A percentile compares a stretch with the other conserved stretches of the same genome.
Conservation (phyloP, 2,113 vertebrate genomes). For the Bufo bufo region DNA sequence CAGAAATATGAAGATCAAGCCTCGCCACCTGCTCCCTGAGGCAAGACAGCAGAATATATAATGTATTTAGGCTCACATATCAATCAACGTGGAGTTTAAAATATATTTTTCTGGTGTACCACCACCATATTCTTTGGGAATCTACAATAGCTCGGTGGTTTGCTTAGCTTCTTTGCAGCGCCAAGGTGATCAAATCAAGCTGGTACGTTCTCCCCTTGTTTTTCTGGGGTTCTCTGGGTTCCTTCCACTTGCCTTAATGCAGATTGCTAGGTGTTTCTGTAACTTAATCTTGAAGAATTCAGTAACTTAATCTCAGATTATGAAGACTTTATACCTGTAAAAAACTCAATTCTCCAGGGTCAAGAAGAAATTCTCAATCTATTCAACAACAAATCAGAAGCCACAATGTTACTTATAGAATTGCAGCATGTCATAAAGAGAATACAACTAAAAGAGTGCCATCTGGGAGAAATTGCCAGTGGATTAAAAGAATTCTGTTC, state of each 20-base stretch:
- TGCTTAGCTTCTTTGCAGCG: too few species aligned
- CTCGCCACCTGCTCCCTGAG: too few species aligned
- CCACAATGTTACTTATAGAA: conserved; percentile 33
- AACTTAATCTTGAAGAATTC: not conserved
- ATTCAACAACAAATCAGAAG: conserved; percentile 53
- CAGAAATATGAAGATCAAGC: not conserved
- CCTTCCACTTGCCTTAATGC: too few species aligned
- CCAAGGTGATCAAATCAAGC: too few species aligned
- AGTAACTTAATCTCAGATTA: not conserved
- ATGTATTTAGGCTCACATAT: not conserved
- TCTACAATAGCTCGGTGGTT: too few species aligned
- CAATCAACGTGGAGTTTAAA: too few species aligned
- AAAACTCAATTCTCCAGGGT: not conserved
- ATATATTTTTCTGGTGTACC: too few species aligned
- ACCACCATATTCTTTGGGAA: too few species aligned
- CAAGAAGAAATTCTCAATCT: conserved; percentile 31
- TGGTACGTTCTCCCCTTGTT: too few species aligned
- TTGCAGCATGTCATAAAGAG: conserved; percentile 41
- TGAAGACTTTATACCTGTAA: not conserved
- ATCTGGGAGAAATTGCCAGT: conserved; percentile 57
- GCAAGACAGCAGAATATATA: not conserved
- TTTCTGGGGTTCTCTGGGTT: too few species aligned
- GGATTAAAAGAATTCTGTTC: conserved; percentile 49
- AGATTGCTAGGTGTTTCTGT: too few species aligned
- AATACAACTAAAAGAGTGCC: conserved; percentile 62